phyloP scores from a whole-genome alignment of 2,888 invertebrate species.

The Aplocera efformata region DNA sequence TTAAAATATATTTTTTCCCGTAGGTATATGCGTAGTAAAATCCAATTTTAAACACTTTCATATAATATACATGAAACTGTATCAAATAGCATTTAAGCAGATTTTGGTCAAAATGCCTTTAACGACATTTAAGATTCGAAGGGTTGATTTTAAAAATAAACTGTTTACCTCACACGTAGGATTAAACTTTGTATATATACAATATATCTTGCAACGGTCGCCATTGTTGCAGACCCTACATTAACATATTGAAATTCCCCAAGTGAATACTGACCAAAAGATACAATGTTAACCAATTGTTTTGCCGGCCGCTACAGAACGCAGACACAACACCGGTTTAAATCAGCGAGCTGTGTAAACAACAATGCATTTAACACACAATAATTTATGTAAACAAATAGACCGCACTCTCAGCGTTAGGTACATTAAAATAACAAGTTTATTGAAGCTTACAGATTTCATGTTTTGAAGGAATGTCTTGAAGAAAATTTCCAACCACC shows the following conservation, averaged over 20 bases:
- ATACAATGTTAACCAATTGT: conserved; percentile 26
- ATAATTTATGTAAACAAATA: conserved; percentile 63
- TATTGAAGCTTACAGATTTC: not conserved
- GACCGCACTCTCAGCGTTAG: conserved; percentile 37
- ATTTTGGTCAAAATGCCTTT: too few relatives aligned
- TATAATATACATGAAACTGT: too few relatives aligned
- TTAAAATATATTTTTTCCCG: too few relatives aligned
- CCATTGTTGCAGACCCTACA: conserved; percentile 1
- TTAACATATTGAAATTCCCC: not conserved
- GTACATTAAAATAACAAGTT: conserved; percentile 13
- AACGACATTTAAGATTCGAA: too few relatives aligned
- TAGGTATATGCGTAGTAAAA: too few relatives aligned
- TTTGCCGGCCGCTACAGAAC: conserved; percentile 18
- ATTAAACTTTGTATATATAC: too few relatives aligned
- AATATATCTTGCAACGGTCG: conserved; percentile 5
- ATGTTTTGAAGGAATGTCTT: too few relatives aligned
- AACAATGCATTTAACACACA: conserved; percentile 42
- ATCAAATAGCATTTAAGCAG: too few relatives aligned
- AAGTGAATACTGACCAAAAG: conserved; percentile 1
- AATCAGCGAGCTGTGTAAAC: conserved; percentile 36
- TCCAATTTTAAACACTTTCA: too few relatives aligned
- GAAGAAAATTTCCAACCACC: too few relatives aligned
- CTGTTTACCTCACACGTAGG: too few relatives aligned
- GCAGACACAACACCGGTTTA: conserved; percentile 26
- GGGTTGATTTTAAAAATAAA: too few relatives aligned